These are phyloP conservation scores for Atethmia centrago DNA, from an alignment of 2,888 invertebrate species.

Conservation along the genomic window DNA sequence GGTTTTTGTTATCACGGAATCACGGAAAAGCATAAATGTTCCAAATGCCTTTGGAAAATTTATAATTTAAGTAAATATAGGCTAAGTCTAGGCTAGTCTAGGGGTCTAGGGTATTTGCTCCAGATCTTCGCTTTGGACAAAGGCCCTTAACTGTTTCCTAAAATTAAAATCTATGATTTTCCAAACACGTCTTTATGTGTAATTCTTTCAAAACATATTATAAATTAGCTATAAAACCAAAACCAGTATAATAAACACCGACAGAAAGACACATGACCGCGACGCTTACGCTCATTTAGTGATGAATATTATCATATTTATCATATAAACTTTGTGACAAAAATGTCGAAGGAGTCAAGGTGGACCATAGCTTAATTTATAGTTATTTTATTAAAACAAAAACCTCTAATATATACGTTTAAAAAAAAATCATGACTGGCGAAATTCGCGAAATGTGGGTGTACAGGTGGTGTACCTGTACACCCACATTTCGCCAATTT, in stretches of 20 bases:
- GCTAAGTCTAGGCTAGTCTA: background rate
- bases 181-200: conserved; percentile 21
- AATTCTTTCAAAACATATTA: conserved; percentile 36
- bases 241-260: conserved; percentile 1
- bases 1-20: background rate
- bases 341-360: conserved; percentile 59
- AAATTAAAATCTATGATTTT: background rate
- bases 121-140: background rate
- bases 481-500: too few species aligned
- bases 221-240: conserved; percentile 38
- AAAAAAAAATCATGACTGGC: too few species aligned
- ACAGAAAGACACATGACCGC: conserved; percentile 14
- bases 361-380: conserved; percentile 26
- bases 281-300: conserved; percentile 31
- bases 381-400: conserved; percentile 42
- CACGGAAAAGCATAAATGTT: background rate
- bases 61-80: background rate
- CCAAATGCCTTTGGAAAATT: background rate
- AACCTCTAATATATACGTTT: too few species aligned
- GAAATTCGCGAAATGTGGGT: too few species aligned
- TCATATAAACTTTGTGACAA: conserved; percentile 41
- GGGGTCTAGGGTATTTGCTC: background rate
- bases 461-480: too few species aligned
- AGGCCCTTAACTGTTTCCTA: background rate
- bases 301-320: conserved; percentile 20